phyloP scores from a whole-genome alignment of 2,888 invertebrate genomes.

The Prosapia bicincta region DNA sequence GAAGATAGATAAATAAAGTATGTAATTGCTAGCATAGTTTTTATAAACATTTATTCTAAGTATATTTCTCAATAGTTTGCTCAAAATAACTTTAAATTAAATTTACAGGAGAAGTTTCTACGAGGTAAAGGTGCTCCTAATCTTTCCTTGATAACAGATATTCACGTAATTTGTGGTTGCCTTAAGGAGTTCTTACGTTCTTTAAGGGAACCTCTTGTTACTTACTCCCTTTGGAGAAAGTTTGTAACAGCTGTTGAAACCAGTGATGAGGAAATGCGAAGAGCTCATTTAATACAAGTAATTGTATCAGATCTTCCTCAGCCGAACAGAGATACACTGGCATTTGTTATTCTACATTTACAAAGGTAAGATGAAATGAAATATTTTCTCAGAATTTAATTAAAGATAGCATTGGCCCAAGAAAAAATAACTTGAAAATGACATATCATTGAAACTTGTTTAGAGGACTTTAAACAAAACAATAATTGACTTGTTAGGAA shows the following conservation, averaged over 20 bases:
- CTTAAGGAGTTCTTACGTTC: constrained; percentile 91
- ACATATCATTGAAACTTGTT: no score
- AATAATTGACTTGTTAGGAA: no score
- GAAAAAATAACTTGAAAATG: no score
- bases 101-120: constrained; percentile 74
- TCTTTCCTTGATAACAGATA: constrained; percentile 62
- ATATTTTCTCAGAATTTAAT: constrained; percentile 5
- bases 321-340: constrained; percentile 92
- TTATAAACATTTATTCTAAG: no score
- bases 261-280: constrained; percentile 56
- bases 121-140: constrained; percentile 82
- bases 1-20: no score
- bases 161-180: constrained; percentile 88
- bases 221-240: constrained; percentile 64
- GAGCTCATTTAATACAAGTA: constrained; percentile 60
- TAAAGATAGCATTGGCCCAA: no score
- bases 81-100: no score
- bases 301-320: constrained; percentile 82
- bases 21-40: no score
- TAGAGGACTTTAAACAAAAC: no score
- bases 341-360: constrained; percentile 87
- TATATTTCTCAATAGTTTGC: no score
- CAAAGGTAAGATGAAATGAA: constrained; percentile 64
- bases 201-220: constrained; percentile 86
- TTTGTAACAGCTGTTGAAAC: constrained; percentile 68